Percentiles rank a stretch among this genome's conserved stretches.
phyloP scores from a whole-genome alignment of 2,113 vertebrate species.

The Galbula dea region DNA sequence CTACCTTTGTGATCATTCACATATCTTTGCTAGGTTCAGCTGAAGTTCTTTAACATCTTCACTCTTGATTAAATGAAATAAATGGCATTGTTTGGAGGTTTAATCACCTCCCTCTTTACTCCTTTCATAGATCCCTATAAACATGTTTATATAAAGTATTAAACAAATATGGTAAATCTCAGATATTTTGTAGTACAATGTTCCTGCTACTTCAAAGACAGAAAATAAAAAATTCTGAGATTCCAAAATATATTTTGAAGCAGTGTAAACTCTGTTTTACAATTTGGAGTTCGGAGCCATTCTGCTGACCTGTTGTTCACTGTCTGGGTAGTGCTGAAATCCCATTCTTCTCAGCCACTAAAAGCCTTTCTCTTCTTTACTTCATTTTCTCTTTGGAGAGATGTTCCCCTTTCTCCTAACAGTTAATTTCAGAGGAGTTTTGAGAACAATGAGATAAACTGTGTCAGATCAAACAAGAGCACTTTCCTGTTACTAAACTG shows the following conservation, averaged over 20 bases:
- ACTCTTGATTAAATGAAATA: conserved; percentile 1
- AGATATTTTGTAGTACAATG: neutral
- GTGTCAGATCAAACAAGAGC: neutral
- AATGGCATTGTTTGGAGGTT: neutral
- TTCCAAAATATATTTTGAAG: neutral
- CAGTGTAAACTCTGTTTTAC: neutral
- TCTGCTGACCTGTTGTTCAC: neutral
- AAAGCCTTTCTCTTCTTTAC: neutral
- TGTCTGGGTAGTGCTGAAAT: neutral
- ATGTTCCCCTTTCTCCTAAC: neutral
- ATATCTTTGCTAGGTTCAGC: neutral
- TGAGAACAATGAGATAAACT: conserved; percentile 3
- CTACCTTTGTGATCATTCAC: neutral
- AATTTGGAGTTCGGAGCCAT: neutral
- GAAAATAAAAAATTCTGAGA: neutral
- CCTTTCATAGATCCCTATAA: neutral
- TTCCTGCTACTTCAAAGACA: neutral
- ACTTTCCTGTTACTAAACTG: conserved; percentile 6
- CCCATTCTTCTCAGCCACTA: neutral
- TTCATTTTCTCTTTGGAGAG: neutral
- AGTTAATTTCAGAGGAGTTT: neutral
- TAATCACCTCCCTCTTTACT: neutral
- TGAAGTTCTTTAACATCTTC: neutral
- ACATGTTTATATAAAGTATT: neutral
- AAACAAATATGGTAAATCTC: neutral